A percentile compares a stretch with the other conserved stretches of the same genome.
Evolutionary conservation across 2,113 vertebrate species (phyloP).

Genomic region (Grantiella picta): DNA sequence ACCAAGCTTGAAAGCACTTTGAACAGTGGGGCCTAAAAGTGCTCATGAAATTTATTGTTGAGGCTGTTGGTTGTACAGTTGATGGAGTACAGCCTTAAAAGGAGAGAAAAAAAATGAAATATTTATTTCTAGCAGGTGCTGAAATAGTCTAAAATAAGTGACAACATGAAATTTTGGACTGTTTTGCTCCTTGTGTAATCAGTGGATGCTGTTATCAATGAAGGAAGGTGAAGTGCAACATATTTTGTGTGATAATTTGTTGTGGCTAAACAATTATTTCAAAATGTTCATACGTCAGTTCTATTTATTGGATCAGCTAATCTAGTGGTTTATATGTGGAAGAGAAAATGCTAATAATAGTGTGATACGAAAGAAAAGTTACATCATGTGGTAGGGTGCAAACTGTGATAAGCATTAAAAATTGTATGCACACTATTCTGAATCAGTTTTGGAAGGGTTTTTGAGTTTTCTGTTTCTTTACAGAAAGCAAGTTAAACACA

Average conservation of each 20-base stretch:
- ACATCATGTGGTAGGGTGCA: not conserved
- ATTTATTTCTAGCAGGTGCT: not conserved
- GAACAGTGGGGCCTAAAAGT: not conserved
- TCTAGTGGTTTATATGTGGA: not conserved
- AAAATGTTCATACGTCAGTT: not conserved
- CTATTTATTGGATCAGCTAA: not conserved
- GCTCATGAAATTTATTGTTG: not conserved
- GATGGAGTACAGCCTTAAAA: not conserved
- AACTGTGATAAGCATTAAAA: not conserved
- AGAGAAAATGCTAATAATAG: not conserved
- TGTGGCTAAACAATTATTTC: not conserved
- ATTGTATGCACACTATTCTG: not conserved
- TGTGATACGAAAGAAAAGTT: not conserved
- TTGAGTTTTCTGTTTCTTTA: not conserved
- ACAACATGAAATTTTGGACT: not conserved
- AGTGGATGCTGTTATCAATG: not conserved
- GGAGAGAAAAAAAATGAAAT: accelerated
- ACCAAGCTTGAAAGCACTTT: not conserved
- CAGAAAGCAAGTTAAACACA: not conserved
- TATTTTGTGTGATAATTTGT: not conserved
- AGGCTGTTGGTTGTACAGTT: not conserved
- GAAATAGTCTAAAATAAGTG: not conserved
- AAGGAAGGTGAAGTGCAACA: not conserved
- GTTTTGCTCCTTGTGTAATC: not conserved
- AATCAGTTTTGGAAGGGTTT: not conserved